Evolutionary conservation across 2,797 vertebrate species (phyloP), one percentile per base, ranked within the genome.

Genomic region (Enteromius argenteus): DNA sequence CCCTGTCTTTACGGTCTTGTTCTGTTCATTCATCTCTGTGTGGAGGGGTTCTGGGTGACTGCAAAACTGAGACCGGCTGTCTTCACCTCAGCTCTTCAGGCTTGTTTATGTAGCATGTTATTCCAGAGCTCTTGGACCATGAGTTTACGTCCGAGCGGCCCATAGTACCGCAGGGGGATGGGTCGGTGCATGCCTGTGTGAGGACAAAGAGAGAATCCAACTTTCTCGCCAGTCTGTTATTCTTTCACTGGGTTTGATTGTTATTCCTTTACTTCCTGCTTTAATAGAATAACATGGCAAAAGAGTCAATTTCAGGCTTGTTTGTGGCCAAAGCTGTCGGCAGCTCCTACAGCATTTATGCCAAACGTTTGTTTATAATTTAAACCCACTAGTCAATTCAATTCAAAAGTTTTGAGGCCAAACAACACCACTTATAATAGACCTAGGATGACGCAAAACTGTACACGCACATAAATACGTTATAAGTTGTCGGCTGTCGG

Each of bases 191-290:
- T 32, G 62, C n/a, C 68, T 75, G 80, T 3, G 23, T 42, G 42
- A 64, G 74, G 79, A 68, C 75, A 89, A 85, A 84, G 64, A 73
- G 80, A 30, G 80, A 83, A 75, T 68, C 60, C 64, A 68, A 73
- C 56, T 82, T 84, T 79, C 68, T 56, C 62, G 77, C 75, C 72
- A 49, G 84, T 80, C 87, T 86, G 82, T 81, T 90, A 84, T 87
- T 84, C 80, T 88, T 86, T 82, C 49, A 74, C 51, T 76, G 77
- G 84, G 75, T 68, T 82, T 79, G 69, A 83, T 88, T 89, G 88
- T 89, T 86, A 76, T 86, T 88, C 51, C 71, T 60, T 69, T 68
- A 85, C 79, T 89, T 90, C 87, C 88, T 87, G 89, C 76, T 81
- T 66, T 86, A 68, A 84, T 49, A 87, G 79, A 80, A 84, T 84